Evolutionary conservation across 2,888 invertebrate genomes (phyloP).

Genomic region (Coecobrya sp.): DNA sequence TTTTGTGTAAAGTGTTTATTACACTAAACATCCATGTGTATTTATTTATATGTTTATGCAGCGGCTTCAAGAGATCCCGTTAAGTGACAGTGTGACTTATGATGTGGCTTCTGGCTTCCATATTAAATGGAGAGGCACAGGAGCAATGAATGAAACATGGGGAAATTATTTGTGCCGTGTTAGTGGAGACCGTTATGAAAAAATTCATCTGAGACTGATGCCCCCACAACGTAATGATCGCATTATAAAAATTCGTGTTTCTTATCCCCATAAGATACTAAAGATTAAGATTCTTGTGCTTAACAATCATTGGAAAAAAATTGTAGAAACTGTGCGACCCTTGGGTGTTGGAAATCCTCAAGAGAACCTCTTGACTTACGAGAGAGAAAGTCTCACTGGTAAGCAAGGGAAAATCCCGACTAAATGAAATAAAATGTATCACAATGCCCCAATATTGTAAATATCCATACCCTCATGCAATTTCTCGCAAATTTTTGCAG

Average conservation of each 20-base stretch:
- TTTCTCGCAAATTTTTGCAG: slow-evolving; percentile 26
- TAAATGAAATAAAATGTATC: background rate
- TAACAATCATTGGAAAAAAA: slow-evolving; percentile 38
- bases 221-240: slow-evolving; percentile 78
- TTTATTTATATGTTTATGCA: slow-evolving; percentile 65
- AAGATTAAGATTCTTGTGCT: slow-evolving; percentile 36
- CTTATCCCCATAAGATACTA: slow-evolving; percentile 50
- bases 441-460: background rate
- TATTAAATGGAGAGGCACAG: slow-evolving; percentile 76
- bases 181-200: slow-evolving; percentile 76
- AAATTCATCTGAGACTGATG: slow-evolving; percentile 78
- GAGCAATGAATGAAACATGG: slow-evolving; percentile 66
- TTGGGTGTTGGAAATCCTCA: slow-evolving; percentile 29
- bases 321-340: slow-evolving; percentile 62
- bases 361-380: slow-evolving; percentile 64
- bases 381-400: slow-evolving; percentile 70
- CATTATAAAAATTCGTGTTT: slow-evolving; percentile 59
- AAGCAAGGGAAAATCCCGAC: background rate
- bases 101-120: slow-evolving; percentile 82
- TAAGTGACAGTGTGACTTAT: slow-evolving; percentile 71
- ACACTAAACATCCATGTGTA: background rate
- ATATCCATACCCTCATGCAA: background rate
- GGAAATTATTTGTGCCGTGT: slow-evolving; percentile 83
- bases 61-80: slow-evolving; percentile 77
- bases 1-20: too few relatives aligned